Base-by-base conservation (phyloP, 2,888 invertebrate genomes). In the Mythimna albipuncta region DNA sequence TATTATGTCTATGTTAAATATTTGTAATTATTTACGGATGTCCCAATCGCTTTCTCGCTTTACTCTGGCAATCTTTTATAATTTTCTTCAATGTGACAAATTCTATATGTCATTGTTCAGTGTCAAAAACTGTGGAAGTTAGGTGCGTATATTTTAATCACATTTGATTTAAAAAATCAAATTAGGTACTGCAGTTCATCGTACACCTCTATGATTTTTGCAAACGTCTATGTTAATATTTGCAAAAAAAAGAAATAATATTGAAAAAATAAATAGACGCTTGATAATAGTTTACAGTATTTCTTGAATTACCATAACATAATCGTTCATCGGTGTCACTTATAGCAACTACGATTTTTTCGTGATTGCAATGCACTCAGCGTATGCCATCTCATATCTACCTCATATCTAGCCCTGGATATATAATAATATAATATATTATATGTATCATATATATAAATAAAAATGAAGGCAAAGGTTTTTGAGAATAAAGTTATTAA, bases 381-480 rank as follows among this genome's bases (percentile, higher is more conserved):
- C 61, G 26, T 61, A 47, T 21, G 7, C 61, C 59, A 10, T 67
- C 52, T 19, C 52, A 9, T 64, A 32, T 32, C 68, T 41, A 55
- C 65, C 64, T 72, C 64, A 65, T 52, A 59, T 6, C 57, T 61
- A 59, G 52, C 44, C 65, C 66, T 54, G 66, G 44, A 70, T 82
- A 68, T 77, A 82, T 71, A 54, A 62, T 69, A 61, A 59, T 38
- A 69, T 61, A 11, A 57, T 58, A 64, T 67, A 61, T n/a, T 55
- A 62, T 47, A 61, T 69, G 50, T 82, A 61, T 64, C 47, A 57
- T 78, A 76, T 71, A 77, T 77, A 76, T 85, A 76, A 85, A 82
- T 87, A 86, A 90, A 86, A 84, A 87, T 85, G 84, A 91, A 91
- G 92, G 91, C 89, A 91, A 87, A 90, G 87, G 85, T 79, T 88